A percentile compares a stretch with the other conserved stretches of the same genome.
phyloP scores from a whole-genome alignment of 2,113 vertebrate genomes.

The Microcebus tavaratra region DNA sequence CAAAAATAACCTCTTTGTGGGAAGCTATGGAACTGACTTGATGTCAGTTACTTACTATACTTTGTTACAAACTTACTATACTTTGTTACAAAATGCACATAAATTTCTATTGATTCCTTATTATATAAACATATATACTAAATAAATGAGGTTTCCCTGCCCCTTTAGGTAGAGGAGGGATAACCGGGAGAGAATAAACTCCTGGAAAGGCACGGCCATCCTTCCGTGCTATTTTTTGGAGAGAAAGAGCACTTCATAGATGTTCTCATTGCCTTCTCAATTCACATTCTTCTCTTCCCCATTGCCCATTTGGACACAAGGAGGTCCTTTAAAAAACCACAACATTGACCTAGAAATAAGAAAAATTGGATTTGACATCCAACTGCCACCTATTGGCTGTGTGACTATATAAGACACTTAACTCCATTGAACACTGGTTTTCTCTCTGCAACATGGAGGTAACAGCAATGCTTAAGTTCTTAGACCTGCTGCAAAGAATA shows the following conservation, averaged over 20 bases:
- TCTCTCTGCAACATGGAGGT: not conserved
- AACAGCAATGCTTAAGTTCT: not conserved
- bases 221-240: not conserved
- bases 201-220: not conserved
- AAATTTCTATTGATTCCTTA: not conserved
- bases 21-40: not conserved
- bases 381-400: not conserved
- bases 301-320: not conserved
- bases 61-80: not conserved
- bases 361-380: not conserved
- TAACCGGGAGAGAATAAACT: not conserved
- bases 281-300: not conserved
- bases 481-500: not conserved
- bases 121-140: not conserved
- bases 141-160: not conserved
- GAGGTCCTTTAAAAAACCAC: not conserved
- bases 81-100: not conserved
- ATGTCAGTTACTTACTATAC: not conserved
- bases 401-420: not conserved
- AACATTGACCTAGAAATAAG: not conserved
- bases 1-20: slow-evolving; percentile 60
- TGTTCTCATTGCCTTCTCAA: not conserved
- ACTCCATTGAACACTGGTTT: not conserved
- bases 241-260: not conserved
- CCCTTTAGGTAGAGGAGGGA: not conserved